These are phyloP conservation scores for Falco naumanni DNA, from an alignment of 2,797 vertebrate species.

Conservation along the genomic window DNA sequence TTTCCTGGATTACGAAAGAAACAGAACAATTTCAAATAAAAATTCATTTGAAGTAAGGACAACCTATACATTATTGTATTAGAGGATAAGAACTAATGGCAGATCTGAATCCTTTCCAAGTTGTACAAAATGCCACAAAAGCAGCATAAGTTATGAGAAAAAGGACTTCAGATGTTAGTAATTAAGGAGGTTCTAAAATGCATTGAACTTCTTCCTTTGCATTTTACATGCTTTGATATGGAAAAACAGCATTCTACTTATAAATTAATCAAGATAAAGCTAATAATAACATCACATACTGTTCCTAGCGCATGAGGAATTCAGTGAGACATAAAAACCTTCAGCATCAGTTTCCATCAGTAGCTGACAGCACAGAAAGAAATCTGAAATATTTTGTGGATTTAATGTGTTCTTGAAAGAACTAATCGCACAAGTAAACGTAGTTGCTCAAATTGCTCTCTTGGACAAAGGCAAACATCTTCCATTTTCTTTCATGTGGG, in stretches of 20 bases:
- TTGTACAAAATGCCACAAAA: conserved; percentile 21
- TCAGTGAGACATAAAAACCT: not conserved
- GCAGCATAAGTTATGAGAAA: not conserved
- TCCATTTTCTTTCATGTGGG: conserved; percentile 70
- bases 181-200: conserved; percentile 10
- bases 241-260: conserved; percentile 14
- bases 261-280: conserved; percentile 31
- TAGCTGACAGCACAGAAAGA: not conserved
- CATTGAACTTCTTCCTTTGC: not conserved
- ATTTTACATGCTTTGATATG: conserved; percentile 11
- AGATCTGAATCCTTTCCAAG: not conserved
- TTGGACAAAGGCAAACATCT: conserved; percentile 64
- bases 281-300: not conserved
- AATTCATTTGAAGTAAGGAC: not conserved
- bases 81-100: not conserved
- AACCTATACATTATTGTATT: not conserved
- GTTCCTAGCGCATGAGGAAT: not conserved
- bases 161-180: conserved; percentile 15
- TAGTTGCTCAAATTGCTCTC: conserved; percentile 13
- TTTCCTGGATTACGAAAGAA: not conserved
- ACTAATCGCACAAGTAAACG: not conserved
- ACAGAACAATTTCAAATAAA: not conserved
- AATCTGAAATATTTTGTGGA: not conserved
- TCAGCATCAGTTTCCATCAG: not conserved
- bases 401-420: not conserved